Base-by-base conservation (phyloP, 2,113 vertebrate genomes). In the Rhinogobius similis region DNA sequence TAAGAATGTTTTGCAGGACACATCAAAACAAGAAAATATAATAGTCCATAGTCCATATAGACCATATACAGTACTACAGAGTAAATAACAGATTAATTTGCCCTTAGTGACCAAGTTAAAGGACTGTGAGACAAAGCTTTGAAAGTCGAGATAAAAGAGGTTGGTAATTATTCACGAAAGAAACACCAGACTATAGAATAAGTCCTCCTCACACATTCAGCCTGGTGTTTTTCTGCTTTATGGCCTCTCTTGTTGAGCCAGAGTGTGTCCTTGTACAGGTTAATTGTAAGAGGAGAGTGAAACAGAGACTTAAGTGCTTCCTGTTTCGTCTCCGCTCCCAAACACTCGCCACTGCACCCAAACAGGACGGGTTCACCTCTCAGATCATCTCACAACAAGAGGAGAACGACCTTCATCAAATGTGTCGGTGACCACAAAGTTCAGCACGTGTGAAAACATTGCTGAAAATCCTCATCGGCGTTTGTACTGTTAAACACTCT, bases 261-360 rank as follows among this genome's bases (percentile, higher is more conserved):
- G 61, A 70, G 26, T 50, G 78, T 59, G 78, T 82, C 61, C 71
- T 64, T 70, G 72, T 70, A 21, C 62, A 72, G 65, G 66, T 63
- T 83, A 72, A 81, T 82, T 86, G 85, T 87, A 90, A 90, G 78
- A 65, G 56, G 72, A 87, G 41, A 79, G 76, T 52, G 63, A 72
- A 61, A 73, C 73, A 62, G 87, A 83, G 79, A 72, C 70, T 78
- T 87, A 53, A 74, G 73, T 63, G 70, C 65, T 86, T 87, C 83
- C 83, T 90, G 86, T 88, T 90, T 80, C 76, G 86, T 76, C 78
- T 83, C 58, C 26, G 16, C 36, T 62, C 10, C 39, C 64, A 79
- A 78, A 82, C 76, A 70, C 55, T 78, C 1, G 18, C 63, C 68
- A 23, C 23, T 23, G 26, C 62, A 52, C 82, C 78, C 85, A 85